Percentiles rank a stretch among this genome's conserved stretches.
These are phyloP conservation scores for Burhinus oedicnemus DNA, from an alignment of 2,113 vertebrate genomes.

Conservation along the genomic window DNA sequence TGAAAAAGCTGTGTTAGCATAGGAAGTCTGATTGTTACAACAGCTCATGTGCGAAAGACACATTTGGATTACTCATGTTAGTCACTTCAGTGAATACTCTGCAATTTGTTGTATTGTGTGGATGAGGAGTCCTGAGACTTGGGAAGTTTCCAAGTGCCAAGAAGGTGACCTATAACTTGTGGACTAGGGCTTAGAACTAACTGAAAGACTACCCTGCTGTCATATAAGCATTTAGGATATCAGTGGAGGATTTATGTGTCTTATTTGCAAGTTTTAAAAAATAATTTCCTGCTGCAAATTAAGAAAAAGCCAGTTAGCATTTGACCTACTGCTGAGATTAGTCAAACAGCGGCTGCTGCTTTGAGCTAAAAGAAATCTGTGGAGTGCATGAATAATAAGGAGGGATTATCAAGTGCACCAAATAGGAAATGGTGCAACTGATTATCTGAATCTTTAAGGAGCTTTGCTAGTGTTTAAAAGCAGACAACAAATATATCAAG, in stretches of 20 bases:
- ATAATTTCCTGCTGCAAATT: background rate
- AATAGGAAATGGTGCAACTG: background rate
- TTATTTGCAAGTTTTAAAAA: background rate
- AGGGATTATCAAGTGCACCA: background rate
- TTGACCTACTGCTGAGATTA: background rate
- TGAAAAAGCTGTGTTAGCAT: background rate
- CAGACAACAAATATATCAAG: background rate
- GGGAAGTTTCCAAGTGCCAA: background rate
- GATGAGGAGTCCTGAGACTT: background rate
- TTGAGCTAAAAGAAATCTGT: background rate
- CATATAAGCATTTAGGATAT: background rate
- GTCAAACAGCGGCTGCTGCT: background rate
- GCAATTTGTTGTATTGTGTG: background rate
- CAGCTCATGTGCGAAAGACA: background rate
- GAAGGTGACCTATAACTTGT: background rate
- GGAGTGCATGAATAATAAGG: background rate
- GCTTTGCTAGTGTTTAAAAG: background rate
- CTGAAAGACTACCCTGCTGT: background rate
- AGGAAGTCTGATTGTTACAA: background rate
- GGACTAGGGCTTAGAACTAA: background rate
- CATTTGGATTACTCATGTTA: rapidly evolving
- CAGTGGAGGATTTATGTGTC: background rate
- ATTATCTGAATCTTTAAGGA: background rate
- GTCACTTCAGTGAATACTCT: background rate
- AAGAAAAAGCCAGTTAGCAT: background rate